A percentile compares a stretch with the other conserved stretches of the same genome.
Conservation (phyloP, 2,888 invertebrate genomes). For the Trilocha varians region DNA sequence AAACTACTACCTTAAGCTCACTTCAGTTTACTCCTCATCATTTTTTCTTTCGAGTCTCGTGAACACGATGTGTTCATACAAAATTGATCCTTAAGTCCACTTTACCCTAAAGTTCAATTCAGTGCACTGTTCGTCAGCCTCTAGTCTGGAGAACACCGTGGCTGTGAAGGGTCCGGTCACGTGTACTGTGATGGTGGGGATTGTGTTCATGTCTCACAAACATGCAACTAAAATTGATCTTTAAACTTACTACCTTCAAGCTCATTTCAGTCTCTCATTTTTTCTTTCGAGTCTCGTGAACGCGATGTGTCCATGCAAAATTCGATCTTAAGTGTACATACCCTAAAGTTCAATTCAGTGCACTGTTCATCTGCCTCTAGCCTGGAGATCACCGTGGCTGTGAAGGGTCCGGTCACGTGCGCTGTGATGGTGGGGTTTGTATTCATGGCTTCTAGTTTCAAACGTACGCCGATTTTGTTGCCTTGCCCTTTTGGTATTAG, state of each 20-base stretch:
- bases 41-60: too few species aligned
- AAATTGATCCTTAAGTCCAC: slow-evolving; percentile 6
- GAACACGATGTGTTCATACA: too few species aligned
- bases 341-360: slow-evolving; percentile 57
- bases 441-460: not conserved
- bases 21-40: too few species aligned
- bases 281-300: too few species aligned
- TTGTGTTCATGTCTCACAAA: too few species aligned
- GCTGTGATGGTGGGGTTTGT: slow-evolving; percentile 27
- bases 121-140: too few species aligned
- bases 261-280: too few species aligned
- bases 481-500: slow-evolving; percentile 53
- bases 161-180: slow-evolving; percentile 37
- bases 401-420: slow-evolving; percentile 36
- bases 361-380: slow-evolving; percentile 38
- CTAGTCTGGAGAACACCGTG: too few species aligned
- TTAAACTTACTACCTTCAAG: too few species aligned
- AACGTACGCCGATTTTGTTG: slow-evolving; percentile 21
- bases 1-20: too few species aligned
- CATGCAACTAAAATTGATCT: too few species aligned
- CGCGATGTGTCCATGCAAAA: not conserved
- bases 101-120: slow-evolving; percentile 56
- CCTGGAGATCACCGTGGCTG: slow-evolving; percentile 42
- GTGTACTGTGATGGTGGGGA: slow-evolving; percentile 40
- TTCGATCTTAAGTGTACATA: slow-evolving; percentile 17